Conservation (phyloP, 2,113 vertebrate genomes). For the Thymallus thymallus region DNA sequence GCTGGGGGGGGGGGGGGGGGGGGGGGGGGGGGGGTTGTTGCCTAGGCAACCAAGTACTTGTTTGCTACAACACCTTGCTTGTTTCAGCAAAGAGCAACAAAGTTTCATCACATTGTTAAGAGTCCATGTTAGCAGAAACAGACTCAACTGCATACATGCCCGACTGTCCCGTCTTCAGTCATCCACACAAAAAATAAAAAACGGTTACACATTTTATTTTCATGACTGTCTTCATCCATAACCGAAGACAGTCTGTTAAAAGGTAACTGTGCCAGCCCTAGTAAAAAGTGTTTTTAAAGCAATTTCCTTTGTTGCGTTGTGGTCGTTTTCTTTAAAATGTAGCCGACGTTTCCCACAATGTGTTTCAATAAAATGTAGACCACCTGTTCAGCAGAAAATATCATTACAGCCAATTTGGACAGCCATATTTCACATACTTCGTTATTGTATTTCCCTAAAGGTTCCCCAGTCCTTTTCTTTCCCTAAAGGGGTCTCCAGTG, state of each 20-base stretch:
- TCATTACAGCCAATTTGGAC: conserved; percentile 71
- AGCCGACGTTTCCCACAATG: conserved; percentile 66
- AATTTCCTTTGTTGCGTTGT: conserved; percentile 44
- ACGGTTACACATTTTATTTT: no score
- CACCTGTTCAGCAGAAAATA: conserved; percentile 69
- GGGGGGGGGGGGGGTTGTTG: no score
- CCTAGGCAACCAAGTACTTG: no score
- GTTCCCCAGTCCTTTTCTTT: conserved; percentile 38
- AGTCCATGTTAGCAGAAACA: no score
- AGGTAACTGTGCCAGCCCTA: neutral
- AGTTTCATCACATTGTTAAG: no score
- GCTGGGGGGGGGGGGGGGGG: no score
- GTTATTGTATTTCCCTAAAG: conserved; percentile 60
- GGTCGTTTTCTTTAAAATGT: conserved; percentile 49
- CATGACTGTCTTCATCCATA: no score
- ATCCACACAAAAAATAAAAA: no score
- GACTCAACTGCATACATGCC: no score
- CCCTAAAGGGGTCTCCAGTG: conserved; percentile 53
- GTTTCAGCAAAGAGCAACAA: no score
- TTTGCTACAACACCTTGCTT: no score
- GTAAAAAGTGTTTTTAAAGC: conserved; percentile 36
- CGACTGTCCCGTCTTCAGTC: neutral
- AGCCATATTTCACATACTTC: conserved; percentile 67
- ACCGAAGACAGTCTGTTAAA: no score
- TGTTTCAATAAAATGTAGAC: conserved; percentile 64